Evolutionary conservation across 2,797 vertebrate species (phyloP).

Genomic region (Apodemus agrarius): DNA sequence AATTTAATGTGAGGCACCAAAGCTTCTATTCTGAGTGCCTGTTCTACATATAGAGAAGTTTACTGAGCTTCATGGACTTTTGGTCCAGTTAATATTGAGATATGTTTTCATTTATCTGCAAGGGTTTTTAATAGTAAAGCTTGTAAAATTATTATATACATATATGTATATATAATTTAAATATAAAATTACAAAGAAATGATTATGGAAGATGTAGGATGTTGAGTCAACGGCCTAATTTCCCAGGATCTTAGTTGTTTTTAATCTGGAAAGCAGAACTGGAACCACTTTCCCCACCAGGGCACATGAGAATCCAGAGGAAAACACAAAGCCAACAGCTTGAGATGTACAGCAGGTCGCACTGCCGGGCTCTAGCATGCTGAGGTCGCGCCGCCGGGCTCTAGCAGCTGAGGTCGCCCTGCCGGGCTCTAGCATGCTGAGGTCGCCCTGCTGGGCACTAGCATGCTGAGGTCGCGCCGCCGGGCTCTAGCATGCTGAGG

Average conservation of each 20-base stretch:
- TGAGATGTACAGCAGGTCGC: not conserved
- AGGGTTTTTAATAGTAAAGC: not conserved
- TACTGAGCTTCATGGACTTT: too few species aligned
- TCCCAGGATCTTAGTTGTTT: not conserved
- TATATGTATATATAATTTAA: not conserved
- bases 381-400: not conserved
- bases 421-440: not conserved
- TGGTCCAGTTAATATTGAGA: not conserved
- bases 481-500: not conserved
- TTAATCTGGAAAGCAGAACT: not conserved
- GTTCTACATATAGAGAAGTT: not conserved
- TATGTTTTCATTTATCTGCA: not conserved
- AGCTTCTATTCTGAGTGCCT: not conserved
- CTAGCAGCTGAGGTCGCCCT: not conserved
- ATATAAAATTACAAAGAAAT: not conserved
- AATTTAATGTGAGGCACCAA: not conserved
- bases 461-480: not conserved
- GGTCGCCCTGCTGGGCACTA: too few species aligned
- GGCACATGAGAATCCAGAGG: not conserved
- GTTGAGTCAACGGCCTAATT: not conserved
- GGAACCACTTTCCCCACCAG: not conserved
- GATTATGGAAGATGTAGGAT: not conserved
- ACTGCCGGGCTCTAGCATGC: not conserved
- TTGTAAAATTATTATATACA: not conserved
- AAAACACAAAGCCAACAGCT: conserved; percentile 1